Evolutionary conservation across 2,888 invertebrate species (phyloP).

Genomic region (Uropetala carovei): DNA sequence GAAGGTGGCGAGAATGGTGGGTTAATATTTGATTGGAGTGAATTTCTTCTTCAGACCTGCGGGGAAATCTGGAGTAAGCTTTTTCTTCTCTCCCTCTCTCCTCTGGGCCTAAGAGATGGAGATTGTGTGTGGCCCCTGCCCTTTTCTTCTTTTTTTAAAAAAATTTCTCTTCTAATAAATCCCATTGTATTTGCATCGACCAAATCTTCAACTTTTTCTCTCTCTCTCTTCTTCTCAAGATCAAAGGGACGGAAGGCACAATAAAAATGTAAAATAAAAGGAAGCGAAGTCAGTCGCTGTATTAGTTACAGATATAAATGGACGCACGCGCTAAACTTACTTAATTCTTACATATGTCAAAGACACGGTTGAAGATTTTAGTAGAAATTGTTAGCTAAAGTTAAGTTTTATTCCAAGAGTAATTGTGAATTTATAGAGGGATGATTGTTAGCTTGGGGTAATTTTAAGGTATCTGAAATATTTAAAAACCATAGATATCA

Average conservation of each 20-base stretch:
- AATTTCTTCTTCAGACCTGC: neutral
- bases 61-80: neutral
- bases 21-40: conserved; percentile 6
- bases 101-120: neutral
- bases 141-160: neutral
- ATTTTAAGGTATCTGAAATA: too few relatives aligned
- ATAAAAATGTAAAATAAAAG: neutral
- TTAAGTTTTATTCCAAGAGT: too few relatives aligned
- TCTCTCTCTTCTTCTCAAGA: neutral
- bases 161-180: neutral
- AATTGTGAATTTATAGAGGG: too few relatives aligned
- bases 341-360: too few relatives aligned
- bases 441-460: too few relatives aligned
- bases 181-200: conserved; percentile 17
- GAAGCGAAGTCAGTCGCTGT: neutral
- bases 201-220: neutral
- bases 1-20: neutral
- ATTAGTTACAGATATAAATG: too few relatives aligned
- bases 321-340: too few relatives aligned
- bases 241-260: too few relatives aligned
- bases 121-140: neutral
- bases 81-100: neutral
- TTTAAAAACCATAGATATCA: too few relatives aligned
- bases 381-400: too few relatives aligned
- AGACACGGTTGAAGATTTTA: too few relatives aligned